A percentile compares a stretch with the other conserved stretches of the same genome.
Evolutionary conservation across 2,113 vertebrate genomes (phyloP).

Genomic region (Catharus bicknelli): DNA sequence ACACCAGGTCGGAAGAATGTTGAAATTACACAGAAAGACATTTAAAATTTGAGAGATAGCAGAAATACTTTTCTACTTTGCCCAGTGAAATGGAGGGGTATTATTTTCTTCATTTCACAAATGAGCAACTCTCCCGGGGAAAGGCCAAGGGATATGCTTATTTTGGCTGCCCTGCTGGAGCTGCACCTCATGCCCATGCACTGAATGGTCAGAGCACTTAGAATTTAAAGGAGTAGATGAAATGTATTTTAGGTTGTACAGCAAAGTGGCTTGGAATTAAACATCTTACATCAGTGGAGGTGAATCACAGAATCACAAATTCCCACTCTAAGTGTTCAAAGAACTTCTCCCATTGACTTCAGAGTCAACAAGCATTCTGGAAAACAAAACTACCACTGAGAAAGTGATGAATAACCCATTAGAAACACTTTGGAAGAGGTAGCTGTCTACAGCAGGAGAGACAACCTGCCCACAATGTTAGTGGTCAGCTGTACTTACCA

Average conservation of each 20-base stretch:
- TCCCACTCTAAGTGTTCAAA: not conserved
- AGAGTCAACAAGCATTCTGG: not conserved
- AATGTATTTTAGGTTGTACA: not conserved
- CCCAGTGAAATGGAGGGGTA: not conserved
- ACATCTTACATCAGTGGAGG: not conserved
- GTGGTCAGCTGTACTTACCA: not conserved
- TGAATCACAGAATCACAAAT: not conserved
- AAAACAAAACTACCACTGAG: not conserved
- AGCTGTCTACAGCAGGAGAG: not conserved
- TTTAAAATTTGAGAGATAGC: not conserved
- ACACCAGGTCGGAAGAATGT: not conserved
- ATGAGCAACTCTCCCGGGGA: not conserved
- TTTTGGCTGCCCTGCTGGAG: not conserved
- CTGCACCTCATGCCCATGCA: not conserved
- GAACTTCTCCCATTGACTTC: not conserved
- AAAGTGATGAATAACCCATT: not conserved
- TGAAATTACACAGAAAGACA: not conserved
- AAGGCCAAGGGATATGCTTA: not conserved
- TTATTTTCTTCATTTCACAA: not conserved
- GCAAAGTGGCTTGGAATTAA: not conserved
- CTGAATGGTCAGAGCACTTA: not conserved
- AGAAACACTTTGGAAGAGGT: not conserved
- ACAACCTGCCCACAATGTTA: not conserved
- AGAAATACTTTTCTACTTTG: not conserved
- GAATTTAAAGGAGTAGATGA: not conserved